These are phyloP conservation scores for Xanthorhoe designata DNA, from an alignment of 2,888 invertebrate genomes.

Conservation along the genomic window DNA sequence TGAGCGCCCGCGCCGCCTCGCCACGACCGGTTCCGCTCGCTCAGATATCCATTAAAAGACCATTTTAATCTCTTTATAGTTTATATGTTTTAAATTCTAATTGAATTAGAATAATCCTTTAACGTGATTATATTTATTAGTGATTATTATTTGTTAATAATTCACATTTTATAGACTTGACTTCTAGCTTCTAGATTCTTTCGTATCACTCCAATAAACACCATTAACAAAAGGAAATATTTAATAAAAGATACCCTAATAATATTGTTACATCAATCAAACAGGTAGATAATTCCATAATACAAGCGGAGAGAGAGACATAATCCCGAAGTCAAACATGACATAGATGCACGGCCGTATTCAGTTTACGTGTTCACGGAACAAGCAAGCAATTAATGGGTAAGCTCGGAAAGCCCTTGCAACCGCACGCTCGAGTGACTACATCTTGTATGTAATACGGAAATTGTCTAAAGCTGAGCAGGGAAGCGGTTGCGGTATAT, in stretches of 20 bases:
- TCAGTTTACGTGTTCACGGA: constrained; percentile 42
- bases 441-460: constrained; percentile 63
- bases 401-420: constrained; percentile 61
- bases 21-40: constrained; percentile 62
- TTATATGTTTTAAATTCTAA: constrained; percentile 63
- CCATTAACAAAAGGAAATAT: too few relatives aligned
- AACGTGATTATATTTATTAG: constrained; percentile 38
- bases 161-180: too few relatives aligned
- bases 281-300: constrained; percentile 17
- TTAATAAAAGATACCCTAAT: too few relatives aligned
- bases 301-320: constrained; percentile 24
- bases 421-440: constrained; percentile 64
- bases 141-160: constrained; percentile 10
- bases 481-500: constrained; percentile 68
- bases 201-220: too few relatives aligned
- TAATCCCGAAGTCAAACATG: constrained; percentile 40
- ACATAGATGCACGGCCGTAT: constrained; percentile 39
- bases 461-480: constrained; percentile 58
- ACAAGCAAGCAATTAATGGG: constrained; percentile 59
- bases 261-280: background rate
- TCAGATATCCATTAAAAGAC: constrained; percentile 61
- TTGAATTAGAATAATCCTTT: constrained; percentile 63
- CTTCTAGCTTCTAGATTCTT: too few relatives aligned
- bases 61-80: constrained; percentile 65
- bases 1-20: constrained; percentile 54